A percentile compares a stretch with the other conserved stretches of the same genome.
These are phyloP conservation scores for Ochlodes sylvanus DNA, from an alignment of 2,888 invertebrate species.

Conservation along the genomic window DNA sequence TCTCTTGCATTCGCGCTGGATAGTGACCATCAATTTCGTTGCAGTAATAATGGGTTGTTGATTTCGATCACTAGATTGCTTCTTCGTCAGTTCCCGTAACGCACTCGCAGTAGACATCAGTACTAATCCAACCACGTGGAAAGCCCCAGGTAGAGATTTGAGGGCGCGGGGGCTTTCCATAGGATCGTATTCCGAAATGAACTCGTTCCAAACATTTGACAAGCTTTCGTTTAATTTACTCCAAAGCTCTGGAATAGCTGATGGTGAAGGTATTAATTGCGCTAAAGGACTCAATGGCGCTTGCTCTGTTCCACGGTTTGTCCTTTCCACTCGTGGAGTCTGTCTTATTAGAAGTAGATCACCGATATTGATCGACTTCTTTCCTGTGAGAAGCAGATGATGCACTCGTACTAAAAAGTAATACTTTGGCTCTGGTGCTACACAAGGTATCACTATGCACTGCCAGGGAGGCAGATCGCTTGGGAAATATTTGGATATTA, in stretches of 20 bases:
- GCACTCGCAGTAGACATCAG: conserved; percentile 88
- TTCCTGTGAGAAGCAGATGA: conserved; percentile 90
- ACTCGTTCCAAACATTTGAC: conserved; percentile 92
- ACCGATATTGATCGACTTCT: conserved; percentile 88
- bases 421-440: conserved; percentile 83
- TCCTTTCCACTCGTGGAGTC: conserved; percentile 63
- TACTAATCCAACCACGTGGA: conserved; percentile 86
- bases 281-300: conserved; percentile 75
- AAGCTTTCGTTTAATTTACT: conserved; percentile 88
- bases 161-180: conserved; percentile 88
- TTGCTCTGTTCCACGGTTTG: conserved; percentile 57
- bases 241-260: conserved; percentile 87
- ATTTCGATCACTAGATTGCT: conserved; percentile 63
- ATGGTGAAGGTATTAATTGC: conserved; percentile 85
- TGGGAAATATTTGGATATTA: conserved; percentile 91
- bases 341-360: conserved; percentile 89
- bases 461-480: conserved; percentile 92
- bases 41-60: conserved; percentile 72
- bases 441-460: conserved; percentile 88
- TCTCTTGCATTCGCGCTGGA: conserved; percentile 71
- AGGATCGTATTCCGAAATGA: conserved; percentile 91
- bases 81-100: conserved; percentile 86
- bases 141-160: conserved; percentile 85
- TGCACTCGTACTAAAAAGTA: conserved; percentile 90
- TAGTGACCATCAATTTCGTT: conserved; percentile 69